Evolutionary conservation across 2,888 invertebrate genomes (phyloP).

Genomic region (Chrysolina americana): DNA sequence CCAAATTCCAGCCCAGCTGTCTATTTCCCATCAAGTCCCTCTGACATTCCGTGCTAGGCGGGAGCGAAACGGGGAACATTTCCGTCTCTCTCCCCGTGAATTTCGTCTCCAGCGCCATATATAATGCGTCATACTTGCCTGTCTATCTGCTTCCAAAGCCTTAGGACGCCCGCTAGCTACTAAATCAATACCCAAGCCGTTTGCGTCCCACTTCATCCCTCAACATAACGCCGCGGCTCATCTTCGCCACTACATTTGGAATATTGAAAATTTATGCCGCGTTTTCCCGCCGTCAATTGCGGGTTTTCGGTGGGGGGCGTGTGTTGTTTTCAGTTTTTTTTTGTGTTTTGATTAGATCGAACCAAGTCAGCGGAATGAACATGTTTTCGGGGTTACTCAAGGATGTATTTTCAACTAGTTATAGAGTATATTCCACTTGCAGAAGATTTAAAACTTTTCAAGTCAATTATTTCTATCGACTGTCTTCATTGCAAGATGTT

Average conservation of each 20-base stretch:
- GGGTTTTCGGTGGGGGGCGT: neutral
- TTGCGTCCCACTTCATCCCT: conserved; percentile 57
- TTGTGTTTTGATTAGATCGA: neutral
- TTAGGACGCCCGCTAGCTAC: conserved; percentile 70
- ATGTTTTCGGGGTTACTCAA: too few relatives aligned
- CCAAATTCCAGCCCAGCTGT: conserved; percentile 66
- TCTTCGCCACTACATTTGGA: conserved; percentile 61
- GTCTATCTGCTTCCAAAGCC: conserved; percentile 69
- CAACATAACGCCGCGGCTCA: conserved; percentile 59
- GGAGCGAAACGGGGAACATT: conserved; percentile 22
- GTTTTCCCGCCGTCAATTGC: conserved; percentile 37
- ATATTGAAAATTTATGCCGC: conserved; percentile 61
- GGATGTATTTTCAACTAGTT: too few relatives aligned
- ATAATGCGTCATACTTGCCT: conserved; percentile 69
- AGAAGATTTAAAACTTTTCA: too few relatives aligned
- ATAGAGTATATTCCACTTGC: too few relatives aligned
- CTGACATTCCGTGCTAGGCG: conserved; percentile 52
- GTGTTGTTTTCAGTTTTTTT: neutral
- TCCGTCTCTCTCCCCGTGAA: conserved; percentile 40
- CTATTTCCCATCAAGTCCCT: conserved; percentile 67
- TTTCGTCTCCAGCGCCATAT: conserved; percentile 71
- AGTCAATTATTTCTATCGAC: too few relatives aligned
- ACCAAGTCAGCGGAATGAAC: too few relatives aligned
- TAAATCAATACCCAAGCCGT: conserved; percentile 69
- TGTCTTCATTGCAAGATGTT: too few relatives aligned